These are phyloP conservation scores for Polyploca ridens DNA, from an alignment of 2,888 invertebrate species.

Conservation along the genomic window DNA sequence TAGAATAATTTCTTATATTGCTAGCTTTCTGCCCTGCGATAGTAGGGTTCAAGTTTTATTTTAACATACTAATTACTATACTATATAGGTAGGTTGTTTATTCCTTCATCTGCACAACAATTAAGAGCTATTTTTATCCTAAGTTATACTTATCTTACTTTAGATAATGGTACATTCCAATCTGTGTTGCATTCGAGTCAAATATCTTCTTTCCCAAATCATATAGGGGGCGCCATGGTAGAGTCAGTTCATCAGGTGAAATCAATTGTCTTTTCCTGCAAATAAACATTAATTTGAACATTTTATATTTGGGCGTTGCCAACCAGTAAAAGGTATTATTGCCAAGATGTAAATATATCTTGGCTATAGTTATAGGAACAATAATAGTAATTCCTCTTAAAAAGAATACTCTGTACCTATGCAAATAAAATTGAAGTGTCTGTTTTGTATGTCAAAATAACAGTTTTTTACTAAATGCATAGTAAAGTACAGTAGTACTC, in stretches of 20 bases:
- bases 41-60: too few relatives aligned
- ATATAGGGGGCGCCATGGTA: conserved; percentile 95
- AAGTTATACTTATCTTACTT: conserved; percentile 65
- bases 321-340: conserved; percentile 10
- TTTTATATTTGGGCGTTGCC: conserved; percentile 19
- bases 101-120: too few relatives aligned
- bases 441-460: too few relatives aligned
- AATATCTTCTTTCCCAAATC: conserved; percentile 86
- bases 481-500: too few relatives aligned
- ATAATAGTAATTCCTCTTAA: not conserved
- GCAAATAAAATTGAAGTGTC: too few relatives aligned
- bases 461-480: too few relatives aligned
- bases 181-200: conserved; percentile 80
- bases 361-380: conserved; percentile 9
- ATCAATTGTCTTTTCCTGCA: conserved; percentile 90
- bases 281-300: conserved; percentile 27
- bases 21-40: too few relatives aligned
- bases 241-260: conserved; percentile 90
- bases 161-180: conserved; percentile 85
- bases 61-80: too few relatives aligned
- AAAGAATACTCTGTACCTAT: not conserved
- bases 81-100: too few relatives aligned
- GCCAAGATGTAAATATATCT: conserved; percentile 13
- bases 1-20: too few relatives aligned
- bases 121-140: not conserved